Evolutionary conservation across 1,140 invertebrate species (phyloP).

Genomic region (Alviniconcha marisindica): DNA sequence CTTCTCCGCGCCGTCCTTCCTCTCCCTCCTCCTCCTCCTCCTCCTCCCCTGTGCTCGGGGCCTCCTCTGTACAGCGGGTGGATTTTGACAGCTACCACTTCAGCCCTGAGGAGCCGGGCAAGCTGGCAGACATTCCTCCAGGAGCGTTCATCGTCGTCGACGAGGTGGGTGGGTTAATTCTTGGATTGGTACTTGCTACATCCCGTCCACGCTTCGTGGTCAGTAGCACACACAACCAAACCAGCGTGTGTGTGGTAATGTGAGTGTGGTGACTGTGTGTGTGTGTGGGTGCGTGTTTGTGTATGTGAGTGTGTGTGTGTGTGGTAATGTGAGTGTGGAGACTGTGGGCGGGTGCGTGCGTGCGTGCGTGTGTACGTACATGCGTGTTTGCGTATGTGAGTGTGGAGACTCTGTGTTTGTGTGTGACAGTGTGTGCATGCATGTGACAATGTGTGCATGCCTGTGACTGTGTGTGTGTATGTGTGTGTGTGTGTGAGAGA

Average conservation of each 20-base stretch:
- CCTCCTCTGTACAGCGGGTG: neutral
- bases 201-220: no score
- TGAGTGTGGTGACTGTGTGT: no score
- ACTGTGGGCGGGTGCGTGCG: no score
- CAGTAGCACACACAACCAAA: no score
- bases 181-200: no score
- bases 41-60: neutral
- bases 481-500: neutral
- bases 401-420: neutral
- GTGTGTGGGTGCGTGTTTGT: neutral
- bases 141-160: slow-evolving; percentile 18
- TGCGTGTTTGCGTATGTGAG: no score
- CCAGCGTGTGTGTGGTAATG: neutral
- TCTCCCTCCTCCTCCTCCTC: neutral
- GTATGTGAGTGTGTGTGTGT: neutral
- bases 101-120: neutral
- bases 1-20: neutral
- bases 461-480: neutral
- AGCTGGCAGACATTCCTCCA: slow-evolving; percentile 18
- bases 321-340: no score
- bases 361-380: no score
- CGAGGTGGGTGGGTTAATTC: neutral
- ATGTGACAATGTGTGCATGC: neutral
- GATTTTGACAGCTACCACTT: neutral
- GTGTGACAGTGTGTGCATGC: neutral